Base-by-base conservation (phyloP, 1,140 invertebrate species). In the Chymomyza costata region DNA sequence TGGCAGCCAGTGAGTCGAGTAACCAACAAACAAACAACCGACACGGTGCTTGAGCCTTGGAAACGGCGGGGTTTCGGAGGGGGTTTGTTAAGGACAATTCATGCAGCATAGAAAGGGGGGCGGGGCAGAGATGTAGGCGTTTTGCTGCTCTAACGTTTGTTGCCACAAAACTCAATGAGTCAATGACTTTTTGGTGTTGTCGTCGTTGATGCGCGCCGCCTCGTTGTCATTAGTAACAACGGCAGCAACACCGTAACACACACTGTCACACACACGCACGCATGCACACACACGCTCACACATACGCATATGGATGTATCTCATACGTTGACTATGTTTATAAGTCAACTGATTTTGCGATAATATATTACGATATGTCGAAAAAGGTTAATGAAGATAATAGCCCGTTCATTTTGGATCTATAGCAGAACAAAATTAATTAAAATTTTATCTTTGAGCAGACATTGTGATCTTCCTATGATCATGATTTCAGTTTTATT, bases 211-310 rank as follows among this genome's bases (percentile, higher is more conserved):
- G 71, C 73, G 73, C 66, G 69, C 55, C 71, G 63, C 67, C 62
- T 66, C 73, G 73, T 78, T 78, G 71, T 78, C 71, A 78, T 78
- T 78, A 78, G 71, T 69, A 78, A 76, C 71, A 76, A 78, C 71
- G 71, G 57, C 51, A 53, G 59, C 43, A 65, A 58, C 47, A 61
- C 46, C 46, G 37, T 53, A 39, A 52, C 32, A 30, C 65, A 43
- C 37, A 65, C 46, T 65, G 41, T 41, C 37, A 47, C 34, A 19
- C 15, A 59, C 15, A 51, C 44, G 51, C 46, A 52, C 32, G 37
- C 37, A 40, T 55, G 8, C 21, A 25, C 8, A 8, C 21, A 25
- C 8, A 59, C 28, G 28, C n/a, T n/a, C n/a, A n/a, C n/a, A n/a
- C n/a, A n/a, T n/a, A n/a, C n/a, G n/a, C n/a, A n/a, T n/a, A n/a